Evolutionary conservation across 2,113 vertebrate species (phyloP).

Genomic region (Peromyscus polionotus): DNA sequence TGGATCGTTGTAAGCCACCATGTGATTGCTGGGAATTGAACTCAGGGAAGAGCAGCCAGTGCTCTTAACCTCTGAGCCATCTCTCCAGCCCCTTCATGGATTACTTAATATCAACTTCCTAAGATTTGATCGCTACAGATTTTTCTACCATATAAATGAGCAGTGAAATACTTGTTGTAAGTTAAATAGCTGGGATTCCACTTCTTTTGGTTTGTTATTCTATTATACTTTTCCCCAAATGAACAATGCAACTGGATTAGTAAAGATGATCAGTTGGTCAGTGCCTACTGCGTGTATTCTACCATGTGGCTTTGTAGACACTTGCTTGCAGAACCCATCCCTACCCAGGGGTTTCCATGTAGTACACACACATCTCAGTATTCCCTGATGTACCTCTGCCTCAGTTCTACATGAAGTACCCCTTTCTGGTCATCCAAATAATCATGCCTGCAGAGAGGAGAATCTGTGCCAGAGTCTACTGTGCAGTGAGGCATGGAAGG

Average conservation of each 20-base stretch:
- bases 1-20: too few relatives aligned
- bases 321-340: not conserved
- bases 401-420: not conserved
- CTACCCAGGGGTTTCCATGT: not conserved
- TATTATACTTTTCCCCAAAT: not conserved
- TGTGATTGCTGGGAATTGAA: too few relatives aligned
- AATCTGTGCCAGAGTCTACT: not conserved
- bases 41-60: too few relatives aligned
- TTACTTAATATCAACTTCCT: not conserved
- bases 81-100: too few relatives aligned
- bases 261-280: not conserved
- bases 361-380: not conserved
- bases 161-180: slow-evolving; percentile 8
- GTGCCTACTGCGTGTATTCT: not conserved
- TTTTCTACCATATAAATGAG: not conserved
- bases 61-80: too few relatives aligned
- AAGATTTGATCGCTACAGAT: not conserved
- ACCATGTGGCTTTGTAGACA: not conserved
- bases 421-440: not conserved
- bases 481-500: too few relatives aligned
- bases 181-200: not conserved
- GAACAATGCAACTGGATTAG: not conserved
- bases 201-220: not conserved
- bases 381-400: not conserved
- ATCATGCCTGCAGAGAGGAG: not conserved